phyloP scores from a whole-genome alignment of 2,113 vertebrate genomes.

The Egretta garzetta region DNA sequence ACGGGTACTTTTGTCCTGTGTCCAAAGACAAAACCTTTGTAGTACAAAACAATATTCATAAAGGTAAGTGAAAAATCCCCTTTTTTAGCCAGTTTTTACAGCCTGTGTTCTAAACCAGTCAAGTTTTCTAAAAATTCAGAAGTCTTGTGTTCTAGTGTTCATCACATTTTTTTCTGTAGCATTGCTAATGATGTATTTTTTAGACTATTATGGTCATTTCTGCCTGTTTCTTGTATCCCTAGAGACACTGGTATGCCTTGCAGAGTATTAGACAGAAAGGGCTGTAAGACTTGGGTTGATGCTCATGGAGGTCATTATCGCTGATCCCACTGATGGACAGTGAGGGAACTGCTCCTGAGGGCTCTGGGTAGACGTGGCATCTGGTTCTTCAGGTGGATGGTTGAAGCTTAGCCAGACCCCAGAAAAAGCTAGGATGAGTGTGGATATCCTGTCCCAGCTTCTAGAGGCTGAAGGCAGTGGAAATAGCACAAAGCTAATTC shows the following conservation, averaged over 20 bases:
- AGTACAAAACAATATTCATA: background rate
- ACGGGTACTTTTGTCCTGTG: background rate
- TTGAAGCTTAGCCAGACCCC: background rate
- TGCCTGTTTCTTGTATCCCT: background rate
- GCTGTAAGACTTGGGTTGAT: background rate
- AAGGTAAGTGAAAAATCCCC: background rate
- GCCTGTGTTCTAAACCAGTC: background rate
- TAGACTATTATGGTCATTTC: fast-evolving
- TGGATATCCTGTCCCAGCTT: background rate
- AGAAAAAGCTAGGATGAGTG: fast-evolving
- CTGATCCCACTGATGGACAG: background rate
- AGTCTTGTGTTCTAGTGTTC: background rate
- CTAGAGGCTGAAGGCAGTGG: background rate
- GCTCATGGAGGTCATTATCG: background rate
- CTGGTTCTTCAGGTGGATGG: background rate
- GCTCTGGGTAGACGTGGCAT: fast-evolving
- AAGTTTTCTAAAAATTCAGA: background rate
- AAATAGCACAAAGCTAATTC: background rate
- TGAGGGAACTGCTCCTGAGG: background rate
- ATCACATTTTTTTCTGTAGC: background rate
- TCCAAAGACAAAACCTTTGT: background rate
- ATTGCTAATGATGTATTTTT: background rate
- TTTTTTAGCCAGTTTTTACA: background rate
- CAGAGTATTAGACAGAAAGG: background rate
- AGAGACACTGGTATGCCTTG: background rate